Evolutionary conservation across 2,888 invertebrate species (phyloP), one percentile per base, ranked within the genome.

Genomic region (Sussaba pulchella): DNA sequence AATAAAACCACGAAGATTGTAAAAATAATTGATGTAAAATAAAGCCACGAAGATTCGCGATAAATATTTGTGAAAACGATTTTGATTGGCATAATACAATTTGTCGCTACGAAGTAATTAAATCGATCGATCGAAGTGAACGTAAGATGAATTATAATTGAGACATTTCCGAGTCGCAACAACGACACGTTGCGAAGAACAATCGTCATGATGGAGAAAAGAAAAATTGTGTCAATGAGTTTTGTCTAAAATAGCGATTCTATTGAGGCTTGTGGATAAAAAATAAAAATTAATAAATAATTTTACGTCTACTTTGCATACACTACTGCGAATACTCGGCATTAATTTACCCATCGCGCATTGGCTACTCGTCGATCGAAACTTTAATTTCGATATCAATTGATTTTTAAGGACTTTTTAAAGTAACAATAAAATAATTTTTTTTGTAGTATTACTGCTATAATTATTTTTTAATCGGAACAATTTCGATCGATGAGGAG

Each of bases 1-100:
- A 71, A 67, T 57, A 66, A 77, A 74, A 66, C 64, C 36, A 50
- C 45, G 41, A 71, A 78, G 41, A 78, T 43, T 59, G 71, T 75
- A n/a, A n/a, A n/a, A n/a, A n/a, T n/a, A n/a, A n/a, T n/a, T n/a
- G n/a, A n/a, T n/a, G n/a, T n/a, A n/a, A n/a, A n/a, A n/a, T n/a
- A n/a, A n/a, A n/a, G n/a, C n/a, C n/a, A n/a, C n/a, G n/a, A n/a
- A 17, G 9, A 17, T 57, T 17, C 6, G 9, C 8, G 6, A 54
- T 52, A 24, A 24, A 24, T 52, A n/a, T n/a, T n/a, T n/a, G n/a
- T n/a, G n/a, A n/a, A n/a, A n/a, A n/a, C n/a, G n/a, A n/a, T n/a
- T n/a, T n/a, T n/a, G n/a, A 57, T 63, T 1, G 69, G 72, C 45
- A 14, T 69, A 72, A 73, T 73, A 75, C 24, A 63, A 73, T 59